phyloP scores from a whole-genome alignment of 2,797 vertebrate genomes.

The Okamejei kenojei region DNA sequence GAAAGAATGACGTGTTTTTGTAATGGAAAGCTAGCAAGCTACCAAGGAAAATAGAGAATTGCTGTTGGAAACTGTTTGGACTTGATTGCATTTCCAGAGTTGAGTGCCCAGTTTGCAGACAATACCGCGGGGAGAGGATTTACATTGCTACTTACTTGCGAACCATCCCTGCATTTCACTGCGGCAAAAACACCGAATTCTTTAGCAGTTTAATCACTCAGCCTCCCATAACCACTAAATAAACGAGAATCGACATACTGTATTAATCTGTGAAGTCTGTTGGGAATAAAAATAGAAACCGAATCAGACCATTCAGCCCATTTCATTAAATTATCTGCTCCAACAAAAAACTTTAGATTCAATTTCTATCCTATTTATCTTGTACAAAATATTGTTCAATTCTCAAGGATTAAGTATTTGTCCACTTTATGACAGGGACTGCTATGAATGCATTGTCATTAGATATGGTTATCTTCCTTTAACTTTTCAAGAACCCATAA shows the following conservation, averaged over 20 bases:
- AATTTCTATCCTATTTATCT: not conserved
- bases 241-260: not conserved
- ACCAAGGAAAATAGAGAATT: slow-evolving; percentile 6
- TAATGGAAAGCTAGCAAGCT: slow-evolving; percentile 17
- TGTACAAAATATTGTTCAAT: not conserved
- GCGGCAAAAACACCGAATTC: not conserved
- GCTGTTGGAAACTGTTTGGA: not conserved
- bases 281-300: not conserved
- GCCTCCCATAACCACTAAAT: not conserved
- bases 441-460: not conserved
- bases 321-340: not conserved
- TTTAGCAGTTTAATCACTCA: not conserved
- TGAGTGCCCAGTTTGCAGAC: not conserved
- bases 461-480: not conserved
- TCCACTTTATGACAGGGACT: not conserved
- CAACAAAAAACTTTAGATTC: not conserved
- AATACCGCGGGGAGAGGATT: not conserved
- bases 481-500: not conserved
- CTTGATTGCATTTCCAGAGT: slow-evolving; percentile 7
- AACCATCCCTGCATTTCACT: not conserved
- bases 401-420: not conserved
- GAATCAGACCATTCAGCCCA: not conserved
- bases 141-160: not conserved
- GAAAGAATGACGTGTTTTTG: not conserved
- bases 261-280: not conserved